Conservation (phyloP, 2,888 invertebrate genomes). For the Caradrina kadenii region DNA sequence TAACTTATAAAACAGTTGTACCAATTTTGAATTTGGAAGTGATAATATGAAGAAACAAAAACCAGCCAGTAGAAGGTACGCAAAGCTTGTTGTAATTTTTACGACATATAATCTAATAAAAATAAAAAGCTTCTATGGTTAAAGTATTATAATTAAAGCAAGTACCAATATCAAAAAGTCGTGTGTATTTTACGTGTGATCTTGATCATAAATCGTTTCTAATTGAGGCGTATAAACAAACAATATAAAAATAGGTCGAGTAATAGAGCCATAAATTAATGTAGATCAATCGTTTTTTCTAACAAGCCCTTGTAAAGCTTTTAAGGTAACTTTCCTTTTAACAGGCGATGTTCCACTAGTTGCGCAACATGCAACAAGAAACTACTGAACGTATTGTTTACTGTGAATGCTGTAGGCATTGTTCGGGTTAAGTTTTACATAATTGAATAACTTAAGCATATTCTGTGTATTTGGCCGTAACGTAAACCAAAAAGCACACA, state of each 20-base stretch:
- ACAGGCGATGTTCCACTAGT: slow-evolving; percentile 23
- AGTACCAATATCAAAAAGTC: slow-evolving; percentile 15
- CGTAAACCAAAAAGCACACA: neutral
- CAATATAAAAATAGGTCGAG: slow-evolving; percentile 46
- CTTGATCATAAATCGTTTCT: slow-evolving; percentile 48
- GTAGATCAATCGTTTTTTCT: slow-evolving; percentile 41
- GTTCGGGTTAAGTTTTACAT: slow-evolving; percentile 17
- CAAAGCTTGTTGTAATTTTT: slow-evolving; percentile 9
- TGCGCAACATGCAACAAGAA: slow-evolving; percentile 37
- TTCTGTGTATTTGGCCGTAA: neutral
- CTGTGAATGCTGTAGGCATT: slow-evolving; percentile 1
- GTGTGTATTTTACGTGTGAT: slow-evolving; percentile 42
- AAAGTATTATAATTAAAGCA: slow-evolving; percentile 24
- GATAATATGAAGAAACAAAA: slow-evolving; percentile 3
- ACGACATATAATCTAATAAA: slow-evolving; percentile 17
- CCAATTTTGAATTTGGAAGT: slow-evolving; percentile 26
- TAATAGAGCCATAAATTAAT: slow-evolving; percentile 39
- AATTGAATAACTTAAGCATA: neutral
- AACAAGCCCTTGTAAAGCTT: slow-evolving; percentile 7
- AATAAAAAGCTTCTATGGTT: slow-evolving; percentile 20
- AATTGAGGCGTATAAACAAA: slow-evolving; percentile 52
- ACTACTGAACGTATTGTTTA: slow-evolving; percentile 22
- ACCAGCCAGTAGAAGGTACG: neutral
- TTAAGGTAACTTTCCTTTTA: slow-evolving; percentile 13
- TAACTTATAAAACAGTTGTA: slow-evolving; percentile 15